Base-by-base conservation (phyloP, 2,797 vertebrate species). In the Anisognathus igniventris region DNA sequence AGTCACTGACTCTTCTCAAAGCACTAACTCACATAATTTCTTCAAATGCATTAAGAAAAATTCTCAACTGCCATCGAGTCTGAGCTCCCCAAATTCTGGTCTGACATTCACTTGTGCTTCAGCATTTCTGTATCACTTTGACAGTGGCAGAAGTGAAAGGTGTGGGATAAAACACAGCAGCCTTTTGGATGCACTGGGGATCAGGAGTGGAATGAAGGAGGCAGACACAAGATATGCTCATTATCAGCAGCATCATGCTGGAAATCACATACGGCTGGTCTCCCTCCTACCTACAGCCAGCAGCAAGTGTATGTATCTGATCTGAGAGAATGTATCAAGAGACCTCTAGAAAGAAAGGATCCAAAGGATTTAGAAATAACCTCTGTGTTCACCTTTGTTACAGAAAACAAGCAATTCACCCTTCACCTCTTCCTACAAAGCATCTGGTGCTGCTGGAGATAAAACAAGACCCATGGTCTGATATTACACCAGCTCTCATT, bases 361-460 rank as follows among this genome's bases (percentile, higher is more conserved):
- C 30, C 47, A 85, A 28, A 70, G 22, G 28, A 83, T 61, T 75
- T 58, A 35, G 65, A 86, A 83, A 80, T 24, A 31, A 65, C n/a
- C 14, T 25, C 25, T 77, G 73, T 25, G 30, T 33, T 86, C 18
- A 35, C 40, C 40, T 84, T 57, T 68, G 54, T 54, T 58, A 60
- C 39, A 78, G 50, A 78, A 94, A 79, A 77, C 40, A 77, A 79
- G 33, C 39, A 30, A 71, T 74, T 82, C 37, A 24, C 81, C 57
- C 53, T 79, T 85, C 58, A 56, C 76, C 61, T 58, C 42, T 64
- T 70, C 33, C 62, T 58, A 5, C 3, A 15, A 82, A 65, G 51
- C 31, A 68, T 19, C 67, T 58, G 44, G 16, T 47, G 39, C 28
- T 47, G 68, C 57, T 80, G 57, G 50, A 67, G 53, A 23, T 47